These are phyloP conservation scores for Alces alces DNA, from an alignment of 2,113 vertebrate genomes.

Conservation along the genomic window DNA sequence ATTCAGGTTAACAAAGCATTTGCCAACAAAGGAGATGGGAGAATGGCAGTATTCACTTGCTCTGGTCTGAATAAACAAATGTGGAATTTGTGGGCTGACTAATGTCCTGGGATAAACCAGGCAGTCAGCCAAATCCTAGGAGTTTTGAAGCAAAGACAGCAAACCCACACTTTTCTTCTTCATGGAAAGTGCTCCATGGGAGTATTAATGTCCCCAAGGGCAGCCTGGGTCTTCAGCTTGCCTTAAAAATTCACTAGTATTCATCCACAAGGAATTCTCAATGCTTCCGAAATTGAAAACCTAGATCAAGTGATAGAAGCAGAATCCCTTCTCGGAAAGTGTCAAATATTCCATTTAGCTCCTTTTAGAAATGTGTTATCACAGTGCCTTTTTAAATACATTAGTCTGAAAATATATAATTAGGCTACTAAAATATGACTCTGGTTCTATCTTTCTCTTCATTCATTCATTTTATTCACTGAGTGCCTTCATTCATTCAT, in stretches of 20 bases:
- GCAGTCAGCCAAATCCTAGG: conserved; percentile 55
- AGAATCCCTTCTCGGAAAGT: neutral
- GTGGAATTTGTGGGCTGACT: conserved; percentile 53
- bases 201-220: neutral
- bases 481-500: neutral
- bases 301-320: neutral
- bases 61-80: conserved; percentile 56
- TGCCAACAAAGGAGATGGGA: conserved; percentile 39
- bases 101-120: conserved; percentile 54
- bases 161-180: conserved; percentile 41
- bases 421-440: neutral
- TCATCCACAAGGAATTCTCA: neutral
- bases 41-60: conserved; percentile 47
- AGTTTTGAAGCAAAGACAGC: conserved; percentile 48
- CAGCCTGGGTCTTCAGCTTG: neutral
- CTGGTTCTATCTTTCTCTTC: neutral
- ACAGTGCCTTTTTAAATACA: neutral
- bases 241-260: conserved; percentile 10
- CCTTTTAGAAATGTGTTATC: neutral
- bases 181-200: neutral
- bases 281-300: conserved; percentile 9
- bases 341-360: neutral
- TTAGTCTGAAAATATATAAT: conserved; percentile 9
- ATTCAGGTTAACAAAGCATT: conserved; percentile 49
- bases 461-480: neutral